phyloP scores from a whole-genome alignment of 2,888 invertebrate species.

The Chloroclystis v-ata region DNA sequence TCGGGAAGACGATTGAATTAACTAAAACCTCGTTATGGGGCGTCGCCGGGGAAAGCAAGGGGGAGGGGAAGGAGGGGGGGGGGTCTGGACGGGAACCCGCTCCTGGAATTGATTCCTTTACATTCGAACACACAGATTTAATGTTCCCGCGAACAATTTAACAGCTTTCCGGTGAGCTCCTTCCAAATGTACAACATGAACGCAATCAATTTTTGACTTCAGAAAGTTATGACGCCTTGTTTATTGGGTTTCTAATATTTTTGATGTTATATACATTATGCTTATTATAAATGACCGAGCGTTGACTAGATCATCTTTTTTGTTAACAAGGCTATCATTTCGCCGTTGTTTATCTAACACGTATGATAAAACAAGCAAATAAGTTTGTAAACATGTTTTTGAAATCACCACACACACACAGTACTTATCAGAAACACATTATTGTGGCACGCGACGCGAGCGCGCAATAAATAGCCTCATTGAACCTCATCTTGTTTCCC shows the following conservation, averaged over 20 bases:
- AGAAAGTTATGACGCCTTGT: no score
- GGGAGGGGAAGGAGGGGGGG: background rate
- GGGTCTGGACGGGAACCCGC: background rate
- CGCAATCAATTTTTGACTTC: no score
- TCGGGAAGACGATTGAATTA: background rate
- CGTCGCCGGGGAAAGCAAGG: background rate
- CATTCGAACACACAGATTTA: conserved; percentile 1
- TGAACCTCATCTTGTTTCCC: conserved; percentile 1
- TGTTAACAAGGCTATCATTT: no score
- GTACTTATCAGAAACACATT: no score
- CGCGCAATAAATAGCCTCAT: conserved; percentile 2
- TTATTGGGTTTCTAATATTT: no score
- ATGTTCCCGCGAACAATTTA: background rate
- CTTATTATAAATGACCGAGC: no score
- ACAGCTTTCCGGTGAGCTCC: background rate
- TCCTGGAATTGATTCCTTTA: conserved; percentile 7
- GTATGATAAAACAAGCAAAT: no score
- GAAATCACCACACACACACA: no score
- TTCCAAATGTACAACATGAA: background rate
- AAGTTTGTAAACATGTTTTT: no score
- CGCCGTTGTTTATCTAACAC: no score
- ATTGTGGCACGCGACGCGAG: background rate
- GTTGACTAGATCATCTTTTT: no score
- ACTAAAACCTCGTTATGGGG: background rate
- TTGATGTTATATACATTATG: no score